Evolutionary conservation across 23 tunicate species (phyloP), one percentile per base, ranked within the genome.

Genomic region (Diplosoma virens): DNA sequence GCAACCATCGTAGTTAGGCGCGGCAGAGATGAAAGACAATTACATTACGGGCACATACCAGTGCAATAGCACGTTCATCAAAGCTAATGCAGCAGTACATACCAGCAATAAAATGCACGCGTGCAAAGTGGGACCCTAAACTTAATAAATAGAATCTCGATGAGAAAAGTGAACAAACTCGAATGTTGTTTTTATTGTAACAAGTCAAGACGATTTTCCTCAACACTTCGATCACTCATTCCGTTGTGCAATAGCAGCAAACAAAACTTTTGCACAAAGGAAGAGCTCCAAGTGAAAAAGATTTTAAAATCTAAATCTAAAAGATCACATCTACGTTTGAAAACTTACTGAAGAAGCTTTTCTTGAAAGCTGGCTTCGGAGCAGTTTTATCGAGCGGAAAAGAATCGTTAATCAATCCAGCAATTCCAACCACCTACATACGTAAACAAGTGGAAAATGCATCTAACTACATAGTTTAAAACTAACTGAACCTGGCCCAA

Each of bases 351-450:
- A 77, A 92, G 59, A 92, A 92, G 53, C 81, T 92, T 21, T 28
- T 68, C 61, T 77, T 85, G 33, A 92, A 92, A 2, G 84, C 64
- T 47, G 97, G 97, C 50, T 85, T 92, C 25, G 97, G 97, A 21
- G 97, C 92, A 37, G 92, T 37, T 34, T 85, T 92, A 75, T 85
- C 87, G 32, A 92, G 48, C 7, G 87, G 52, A 59, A 92, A 92
- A 37, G 59, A 33, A 31, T 80, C 82, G 67, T 92, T 92, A 33
- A 92, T 78, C 45, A 92, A 41, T n/a, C 97, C 97, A 17, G 97
- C 92, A 24, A 92, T 85, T 11, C 92, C 92, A 45, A 92, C 47
- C n/a, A 92, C 67, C 96, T 89, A 70, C 27, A 47, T 18, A 21
- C 66, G 28, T 18, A 21, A 59, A 23, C n/a, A n/a, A n/a, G n/a